phyloP scores from a whole-genome alignment of 2,797 vertebrate species.

The Falco novaeseelandiae region DNA sequence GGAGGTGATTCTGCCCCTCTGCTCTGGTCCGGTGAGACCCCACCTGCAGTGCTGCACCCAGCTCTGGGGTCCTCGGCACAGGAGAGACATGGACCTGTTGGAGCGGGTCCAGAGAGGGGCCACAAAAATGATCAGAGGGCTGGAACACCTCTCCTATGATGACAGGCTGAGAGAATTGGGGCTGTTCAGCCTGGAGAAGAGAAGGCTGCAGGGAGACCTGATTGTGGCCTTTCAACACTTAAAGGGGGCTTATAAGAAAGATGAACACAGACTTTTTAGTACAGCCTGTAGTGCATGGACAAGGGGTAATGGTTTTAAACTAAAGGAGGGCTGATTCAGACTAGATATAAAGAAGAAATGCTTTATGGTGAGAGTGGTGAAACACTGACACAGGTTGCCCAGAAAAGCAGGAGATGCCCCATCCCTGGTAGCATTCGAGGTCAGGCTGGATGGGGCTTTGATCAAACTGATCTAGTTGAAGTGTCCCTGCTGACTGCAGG shows the following conservation, averaged over 20 bases:
- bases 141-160: background rate
- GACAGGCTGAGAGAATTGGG: background rate
- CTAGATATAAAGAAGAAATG: background rate
- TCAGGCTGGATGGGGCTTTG: background rate
- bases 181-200: background rate
- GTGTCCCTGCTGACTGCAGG: background rate
- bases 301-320: background rate
- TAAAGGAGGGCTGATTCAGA: background rate
- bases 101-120: background rate
- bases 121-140: background rate
- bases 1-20: background rate
- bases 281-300: background rate
- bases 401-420: background rate
- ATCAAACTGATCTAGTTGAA: background rate
- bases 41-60: background rate
- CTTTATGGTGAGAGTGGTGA: background rate
- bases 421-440: background rate
- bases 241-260: background rate
- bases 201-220: background rate
- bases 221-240: background rate
- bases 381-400: background rate
- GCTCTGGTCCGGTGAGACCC: background rate
- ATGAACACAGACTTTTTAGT: background rate
- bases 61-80: background rate
- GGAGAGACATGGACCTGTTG: rapidly evolving